A percentile compares a stretch with the other conserved stretches of the same genome.
Evolutionary conservation across 2,888 invertebrate species (phyloP).

Genomic region (Drosophila borborema): DNA sequence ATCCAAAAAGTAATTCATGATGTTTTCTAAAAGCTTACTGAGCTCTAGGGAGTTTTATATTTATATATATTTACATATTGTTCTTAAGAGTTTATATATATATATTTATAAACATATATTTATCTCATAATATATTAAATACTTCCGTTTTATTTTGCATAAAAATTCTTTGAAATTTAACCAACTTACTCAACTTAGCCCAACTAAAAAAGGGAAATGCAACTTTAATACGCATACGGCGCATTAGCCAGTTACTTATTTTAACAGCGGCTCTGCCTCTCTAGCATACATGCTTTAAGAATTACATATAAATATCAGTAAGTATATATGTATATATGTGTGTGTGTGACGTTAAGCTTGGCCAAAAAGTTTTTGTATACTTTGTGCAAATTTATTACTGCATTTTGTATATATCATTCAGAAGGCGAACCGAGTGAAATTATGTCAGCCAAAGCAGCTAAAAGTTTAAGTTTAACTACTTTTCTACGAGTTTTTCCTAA

Average conservation of each 20-base stretch:
- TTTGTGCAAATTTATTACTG: constrained; percentile 67
- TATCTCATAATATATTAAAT: neutral
- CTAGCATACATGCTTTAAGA: neutral
- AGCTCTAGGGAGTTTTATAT: neutral
- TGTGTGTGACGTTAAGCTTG: constrained; percentile 7
- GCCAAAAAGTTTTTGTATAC: constrained; percentile 54
- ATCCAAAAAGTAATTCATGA: neutral
- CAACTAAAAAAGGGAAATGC: constrained; percentile 26
- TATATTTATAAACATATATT: neutral
- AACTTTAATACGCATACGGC: constrained; percentile 45
- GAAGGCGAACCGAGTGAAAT: constrained; percentile 58
- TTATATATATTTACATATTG: too few relatives aligned
- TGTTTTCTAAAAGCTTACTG: too few relatives aligned
- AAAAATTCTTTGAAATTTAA: too few relatives aligned
- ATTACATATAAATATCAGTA: neutral
- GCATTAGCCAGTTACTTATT: constrained; percentile 30
- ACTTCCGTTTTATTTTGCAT: too few relatives aligned
- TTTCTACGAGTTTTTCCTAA: constrained; percentile 68
- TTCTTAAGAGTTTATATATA: too few relatives aligned
- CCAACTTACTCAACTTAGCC: neutral
- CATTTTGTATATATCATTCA: constrained; percentile 66
- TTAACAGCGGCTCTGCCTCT: neutral
- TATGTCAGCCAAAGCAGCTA: constrained; percentile 69
- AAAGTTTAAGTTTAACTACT: constrained; percentile 77
- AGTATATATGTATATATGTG: neutral